These are phyloP conservation scores for Drosophila baimaii DNA, from an alignment of 1,140 invertebrate species.

Conservation along the genomic window DNA sequence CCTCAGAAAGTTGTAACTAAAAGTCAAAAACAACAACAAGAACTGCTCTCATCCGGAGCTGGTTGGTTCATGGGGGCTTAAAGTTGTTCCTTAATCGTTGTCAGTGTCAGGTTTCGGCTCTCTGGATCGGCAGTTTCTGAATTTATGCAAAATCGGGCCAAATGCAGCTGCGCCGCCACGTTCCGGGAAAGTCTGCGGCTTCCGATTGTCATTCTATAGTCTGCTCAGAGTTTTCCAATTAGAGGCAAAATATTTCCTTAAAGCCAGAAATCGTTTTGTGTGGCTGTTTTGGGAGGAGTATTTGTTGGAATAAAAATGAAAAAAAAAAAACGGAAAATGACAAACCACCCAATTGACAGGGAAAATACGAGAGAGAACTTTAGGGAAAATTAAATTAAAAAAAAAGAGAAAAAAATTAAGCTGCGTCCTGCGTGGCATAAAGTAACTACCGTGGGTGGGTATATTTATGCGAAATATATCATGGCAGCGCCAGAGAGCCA, in stretches of 20 bases:
- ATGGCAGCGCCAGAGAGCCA: conserved; percentile 28
- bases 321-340: background rate
- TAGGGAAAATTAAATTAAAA: background rate
- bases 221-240: conserved; percentile 1
- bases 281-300: conserved; percentile 1
- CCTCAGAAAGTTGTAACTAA: background rate
- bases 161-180: conserved; percentile 5
- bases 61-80: background rate
- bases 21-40: background rate
- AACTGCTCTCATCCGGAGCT: background rate
- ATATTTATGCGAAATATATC: conserved; percentile 37
- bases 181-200: conserved; percentile 8
- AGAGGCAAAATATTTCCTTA: conserved; percentile 5
- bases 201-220: conserved; percentile 13
- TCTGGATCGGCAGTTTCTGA: conserved; percentile 14
- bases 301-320: background rate
- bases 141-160: conserved; percentile 13
- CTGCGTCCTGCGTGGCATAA: background rate
- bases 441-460: background rate
- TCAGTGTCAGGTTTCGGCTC: conserved; percentile 5
- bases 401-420: background rate
- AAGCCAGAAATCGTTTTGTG: background rate
- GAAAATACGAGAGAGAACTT: background rate
- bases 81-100: conserved; percentile 18
- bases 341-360: conserved; percentile 6